Evolutionary conservation across 1,140 invertebrate genomes (phyloP), one percentile per base, ranked within the genome.

Genomic region (Hylaeus volcanicus): DNA sequence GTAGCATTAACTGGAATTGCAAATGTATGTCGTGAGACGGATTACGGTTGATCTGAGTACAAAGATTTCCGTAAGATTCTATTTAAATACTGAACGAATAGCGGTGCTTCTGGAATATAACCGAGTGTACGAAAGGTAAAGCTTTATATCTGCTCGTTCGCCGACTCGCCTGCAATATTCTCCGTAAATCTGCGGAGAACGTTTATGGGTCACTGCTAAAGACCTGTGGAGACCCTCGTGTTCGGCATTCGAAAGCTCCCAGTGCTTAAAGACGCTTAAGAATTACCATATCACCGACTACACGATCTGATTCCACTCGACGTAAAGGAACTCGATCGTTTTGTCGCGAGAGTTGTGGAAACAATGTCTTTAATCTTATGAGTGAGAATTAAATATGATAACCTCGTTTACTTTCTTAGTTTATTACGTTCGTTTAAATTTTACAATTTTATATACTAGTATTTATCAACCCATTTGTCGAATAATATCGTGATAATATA

Each of bases 221-320:
- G 69, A 74, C 71, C 45, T 58, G 51, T 61, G 60, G 51, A 61
- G 43, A 58, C 9, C 65, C 2, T 26, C 64, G 37, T 74, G 48
- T 81, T 79, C 83, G 73, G 70, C 71, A 81, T 84, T 68, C 74
- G 65, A 76, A 71, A 86, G 79, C 75, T 79, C 64, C 66, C 56
- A 70, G 58, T 61, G 60, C 60, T 61, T 66, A 65, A 86, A 84
- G 86, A 79, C 74, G 69, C 70, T 86, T 53, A 74, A 84, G 58
- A 72, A 87, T 87, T 82, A 79, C 58, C 75, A 76, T 76, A 82
- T 86, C 75, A 71, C 39, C 72, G 9, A 66, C 9, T n/a, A 60
- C 41, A 8, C 39, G 1, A 69, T 73, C 56, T 65, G 26, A 41
- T 41, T 56, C 37, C 37, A 48, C n/a, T 41, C 12, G 9, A 43